phyloP scores from a whole-genome alignment of 2,888 invertebrate genomes.

The Acrocera orbiculus region DNA sequence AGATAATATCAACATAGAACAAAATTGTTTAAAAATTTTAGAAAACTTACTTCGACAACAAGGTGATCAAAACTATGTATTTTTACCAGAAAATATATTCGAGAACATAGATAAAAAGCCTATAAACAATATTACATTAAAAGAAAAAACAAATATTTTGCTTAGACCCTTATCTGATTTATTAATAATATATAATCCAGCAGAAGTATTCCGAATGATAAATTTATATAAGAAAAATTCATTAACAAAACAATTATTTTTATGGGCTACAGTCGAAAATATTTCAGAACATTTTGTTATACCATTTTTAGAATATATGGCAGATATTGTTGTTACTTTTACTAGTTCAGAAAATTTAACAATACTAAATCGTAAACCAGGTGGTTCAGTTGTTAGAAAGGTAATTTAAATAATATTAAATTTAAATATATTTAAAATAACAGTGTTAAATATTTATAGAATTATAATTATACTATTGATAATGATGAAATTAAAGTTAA shows the following conservation, averaged over 20 bases:
- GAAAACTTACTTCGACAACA: constrained; percentile 21
- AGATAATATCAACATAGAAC: constrained; percentile 26
- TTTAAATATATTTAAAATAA: neutral
- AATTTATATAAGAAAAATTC: constrained; percentile 19
- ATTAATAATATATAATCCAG: constrained; percentile 18
- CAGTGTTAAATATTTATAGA: constrained; percentile 10
- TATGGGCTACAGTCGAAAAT: constrained; percentile 24
- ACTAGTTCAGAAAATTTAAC: constrained; percentile 16
- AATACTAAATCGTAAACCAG: constrained; percentile 20
- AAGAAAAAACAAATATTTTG: constrained; percentile 15
- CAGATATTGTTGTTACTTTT: constrained; percentile 23
- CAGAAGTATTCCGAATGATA: constrained; percentile 20
- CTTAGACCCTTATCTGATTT: constrained; percentile 24
- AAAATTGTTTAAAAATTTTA: constrained; percentile 21
- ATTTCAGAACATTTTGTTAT: constrained; percentile 20
- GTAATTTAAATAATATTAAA: constrained; percentile 6
- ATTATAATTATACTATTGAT: constrained; percentile 19
- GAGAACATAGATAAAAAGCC: constrained; percentile 16
- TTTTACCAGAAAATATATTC: constrained; percentile 18
- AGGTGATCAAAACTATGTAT: too few relatives aligned
- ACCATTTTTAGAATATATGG: constrained; percentile 25
- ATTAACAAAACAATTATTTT: constrained; percentile 21
- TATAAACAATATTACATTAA: constrained; percentile 10
- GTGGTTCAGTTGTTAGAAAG: constrained; percentile 22
- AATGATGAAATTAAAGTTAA: constrained; percentile 20